phyloP scores from a whole-genome alignment of 2,797 vertebrate species.

The Phrynocephalus forsythii region DNA sequence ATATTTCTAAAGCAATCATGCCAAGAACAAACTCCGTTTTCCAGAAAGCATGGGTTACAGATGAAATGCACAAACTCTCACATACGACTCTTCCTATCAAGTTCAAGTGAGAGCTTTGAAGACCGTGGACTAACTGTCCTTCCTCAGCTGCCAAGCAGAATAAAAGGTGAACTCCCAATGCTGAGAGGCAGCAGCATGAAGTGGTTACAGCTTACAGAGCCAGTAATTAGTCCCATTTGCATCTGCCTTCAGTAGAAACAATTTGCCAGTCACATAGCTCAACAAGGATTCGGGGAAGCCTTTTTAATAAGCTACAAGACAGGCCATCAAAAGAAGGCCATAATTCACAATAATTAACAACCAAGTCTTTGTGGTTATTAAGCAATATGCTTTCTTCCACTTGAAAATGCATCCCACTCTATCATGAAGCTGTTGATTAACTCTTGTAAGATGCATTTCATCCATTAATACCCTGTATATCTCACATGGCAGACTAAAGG shows the following conservation, averaged over 20 bases:
- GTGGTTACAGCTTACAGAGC: neutral
- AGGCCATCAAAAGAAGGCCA: accelerated
- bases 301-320: conserved; percentile 6
- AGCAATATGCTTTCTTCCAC: conserved; percentile 17
- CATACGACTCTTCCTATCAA: neutral
- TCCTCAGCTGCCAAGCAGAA: neutral
- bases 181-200: neutral
- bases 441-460: accelerated
- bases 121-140: neutral
- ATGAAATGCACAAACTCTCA: no score
- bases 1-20: neutral
- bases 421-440: conserved; percentile 14
- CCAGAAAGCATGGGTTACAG: no score
- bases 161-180: neutral
- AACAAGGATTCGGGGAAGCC: neutral
- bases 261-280: no score
- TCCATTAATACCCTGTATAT: conserved; percentile 11
- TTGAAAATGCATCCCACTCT: conserved; percentile 29
- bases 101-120: neutral
- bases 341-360: neutral
- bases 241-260: neutral
- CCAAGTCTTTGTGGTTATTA: accelerated
- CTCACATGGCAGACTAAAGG: conserved; percentile 26
- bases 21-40: neutral
- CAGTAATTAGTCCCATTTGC: neutral